Evolutionary conservation across 1,140 invertebrate species (phyloP), one percentile per base, ranked within the genome.

Genomic region (Scaptomyza hsui): DNA sequence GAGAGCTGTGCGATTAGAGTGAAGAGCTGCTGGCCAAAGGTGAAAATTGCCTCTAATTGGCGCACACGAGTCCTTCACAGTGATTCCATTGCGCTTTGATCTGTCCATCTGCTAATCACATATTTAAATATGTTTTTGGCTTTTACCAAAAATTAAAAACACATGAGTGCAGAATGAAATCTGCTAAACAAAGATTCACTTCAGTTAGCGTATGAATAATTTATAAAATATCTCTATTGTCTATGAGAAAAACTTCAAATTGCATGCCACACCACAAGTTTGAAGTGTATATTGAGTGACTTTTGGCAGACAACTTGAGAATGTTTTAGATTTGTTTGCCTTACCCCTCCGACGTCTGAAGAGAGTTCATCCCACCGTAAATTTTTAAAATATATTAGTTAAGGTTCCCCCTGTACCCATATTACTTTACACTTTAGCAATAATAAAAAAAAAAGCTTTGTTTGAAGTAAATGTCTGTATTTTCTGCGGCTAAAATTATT

Each of bases 11-110:
- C 21, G 45, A 47, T 47, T 26, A 15, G 24, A 21, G 55, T 13
- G 19, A 41, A 21, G 16, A n/a, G 16, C 24, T 21, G 15, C 35
- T 24, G 44, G 32, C 10, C 24, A 51, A n/a, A n/a, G 19, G 32
- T 10, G 6, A 39, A 49, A 39, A 24, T 61, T 18, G 45, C 21
- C 47, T 42, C 24, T 52, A 52, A 62, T 62, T 62, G 47, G n/a
- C 42, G 59, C 48, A 32, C 35, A 41, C 9, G 12, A 49, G 44
- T 15, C 16, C 49, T 21, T 21, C 7, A 35, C 18, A 56, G 51
- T 37, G 15, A 13, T 52, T 63, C 37, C 42, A 53, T 63, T 16
- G 29, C 7, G 6, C n/a, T 41, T 29, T 21, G 18, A 47, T 60
- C 42, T 35, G 56, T 35, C n/a, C 12, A 13, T 19, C 35, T n/a